Conservation (phyloP, 2,888 invertebrate species). For the Volucella inflata region DNA sequence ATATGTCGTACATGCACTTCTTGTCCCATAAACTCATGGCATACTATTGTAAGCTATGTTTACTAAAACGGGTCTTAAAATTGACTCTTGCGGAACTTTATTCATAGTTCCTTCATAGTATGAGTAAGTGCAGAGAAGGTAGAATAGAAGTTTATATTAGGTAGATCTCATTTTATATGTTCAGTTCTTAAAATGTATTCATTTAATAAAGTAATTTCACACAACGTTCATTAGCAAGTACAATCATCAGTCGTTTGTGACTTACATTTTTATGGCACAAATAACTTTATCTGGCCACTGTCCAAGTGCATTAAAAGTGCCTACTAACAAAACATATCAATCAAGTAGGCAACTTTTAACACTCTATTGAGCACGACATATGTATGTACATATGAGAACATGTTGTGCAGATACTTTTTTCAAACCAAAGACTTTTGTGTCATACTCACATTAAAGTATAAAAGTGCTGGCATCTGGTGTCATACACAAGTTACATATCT, state of each 20-base stretch:
- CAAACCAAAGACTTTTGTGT: slow-evolving; percentile 20
- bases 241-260: background rate
- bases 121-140: no score
- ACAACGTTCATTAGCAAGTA: background rate
- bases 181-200: no score
- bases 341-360: slow-evolving; percentile 40
- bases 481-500: slow-evolving; percentile 7
- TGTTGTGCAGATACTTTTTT: slow-evolving; percentile 6
- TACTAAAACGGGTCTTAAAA: no score
- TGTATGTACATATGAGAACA: slow-evolving; percentile 11
- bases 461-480: background rate
- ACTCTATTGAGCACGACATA: slow-evolving; percentile 32
- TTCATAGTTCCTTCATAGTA: no score
- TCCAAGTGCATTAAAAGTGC: slow-evolving; percentile 7
- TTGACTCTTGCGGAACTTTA: no score
- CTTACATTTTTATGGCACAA: slow-evolving; percentile 1
- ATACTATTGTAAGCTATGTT: no score
- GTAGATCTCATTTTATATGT: no score
- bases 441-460: background rate
- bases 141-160: no score
- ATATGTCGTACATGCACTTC: no score
- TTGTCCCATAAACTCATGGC: no score
- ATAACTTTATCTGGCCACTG: slow-evolving; percentile 23
- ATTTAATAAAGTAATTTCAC: no score
- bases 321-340: slow-evolving; percentile 53